A percentile compares a stretch with the other conserved stretches of the same genome.
These are phyloP conservation scores for Neodontobutis hainanensis DNA, from an alignment of 2,113 vertebrate species.

Conservation along the genomic window DNA sequence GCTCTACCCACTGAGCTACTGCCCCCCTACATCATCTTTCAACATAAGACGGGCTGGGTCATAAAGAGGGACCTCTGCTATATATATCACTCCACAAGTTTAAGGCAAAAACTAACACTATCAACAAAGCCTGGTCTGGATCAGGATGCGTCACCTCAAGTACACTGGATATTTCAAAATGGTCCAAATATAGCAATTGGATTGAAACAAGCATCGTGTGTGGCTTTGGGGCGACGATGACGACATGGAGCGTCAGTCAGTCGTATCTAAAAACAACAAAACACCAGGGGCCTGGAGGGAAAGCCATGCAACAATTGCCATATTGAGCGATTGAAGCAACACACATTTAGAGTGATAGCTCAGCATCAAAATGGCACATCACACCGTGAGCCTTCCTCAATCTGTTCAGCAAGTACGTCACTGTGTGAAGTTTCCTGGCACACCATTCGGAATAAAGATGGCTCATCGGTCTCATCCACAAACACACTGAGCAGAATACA, in stretches of 20 bases:
- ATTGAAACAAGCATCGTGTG: too few relatives aligned
- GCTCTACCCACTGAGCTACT: too few relatives aligned
- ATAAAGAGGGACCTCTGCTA: too few relatives aligned
- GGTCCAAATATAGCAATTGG: too few relatives aligned
- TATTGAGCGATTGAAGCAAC: not conserved
- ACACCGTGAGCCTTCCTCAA: slow-evolving; percentile 42
- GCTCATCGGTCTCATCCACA: not conserved
- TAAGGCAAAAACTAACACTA: too few relatives aligned
- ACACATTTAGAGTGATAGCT: slow-evolving; percentile 29
- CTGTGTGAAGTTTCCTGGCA: slow-evolving; percentile 63
- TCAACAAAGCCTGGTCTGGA: too few relatives aligned
- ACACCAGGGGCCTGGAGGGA: slow-evolving; percentile 10
- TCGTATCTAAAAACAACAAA: slow-evolving; percentile 41
- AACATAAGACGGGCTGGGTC: too few relatives aligned
- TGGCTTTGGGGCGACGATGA: slow-evolving; percentile 32
- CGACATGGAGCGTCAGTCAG: slow-evolving; percentile 34
- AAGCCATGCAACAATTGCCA: slow-evolving; percentile 28
- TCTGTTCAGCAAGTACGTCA: slow-evolving; percentile 69
- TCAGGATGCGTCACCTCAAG: too few relatives aligned
- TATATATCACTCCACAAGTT: too few relatives aligned
- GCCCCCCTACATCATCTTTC: too few relatives aligned
- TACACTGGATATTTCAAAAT: too few relatives aligned
- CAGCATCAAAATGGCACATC: slow-evolving; percentile 28
- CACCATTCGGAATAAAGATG: not conserved
- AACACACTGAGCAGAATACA: not conserved